These are phyloP conservation scores for Plecotus auritus DNA, from an alignment of 2,113 vertebrate genomes.

Conservation along the genomic window DNA sequence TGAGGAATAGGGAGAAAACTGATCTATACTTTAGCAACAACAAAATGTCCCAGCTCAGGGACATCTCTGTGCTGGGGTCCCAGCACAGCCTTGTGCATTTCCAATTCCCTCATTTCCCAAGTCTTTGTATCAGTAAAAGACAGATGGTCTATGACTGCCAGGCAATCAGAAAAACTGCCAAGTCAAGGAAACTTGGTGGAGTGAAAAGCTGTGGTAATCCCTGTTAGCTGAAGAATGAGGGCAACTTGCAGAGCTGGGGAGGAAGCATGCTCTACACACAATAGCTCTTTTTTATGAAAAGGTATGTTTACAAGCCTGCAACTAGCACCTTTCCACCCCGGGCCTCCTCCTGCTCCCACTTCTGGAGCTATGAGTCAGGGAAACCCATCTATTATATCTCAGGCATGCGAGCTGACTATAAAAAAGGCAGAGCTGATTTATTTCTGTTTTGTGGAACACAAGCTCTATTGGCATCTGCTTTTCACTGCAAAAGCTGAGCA, in stretches of 20 bases:
- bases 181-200: constrained; percentile 48
- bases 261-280: background rate
- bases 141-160: background rate
- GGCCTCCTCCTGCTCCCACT: background rate
- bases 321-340: background rate
- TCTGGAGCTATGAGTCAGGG: constrained; percentile 39
- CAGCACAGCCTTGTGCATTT: background rate
- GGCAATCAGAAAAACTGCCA: constrained; percentile 53
- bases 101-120: background rate
- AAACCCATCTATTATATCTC: constrained; percentile 9
- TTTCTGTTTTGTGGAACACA: background rate
- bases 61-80: background rate
- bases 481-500: background rate
- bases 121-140: constrained; percentile 36
- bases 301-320: constrained; percentile 41
- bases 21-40: background rate
- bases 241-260: rapidly evolving
- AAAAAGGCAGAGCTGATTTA: constrained; percentile 51
- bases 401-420: background rate
- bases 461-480: constrained; percentile 16
- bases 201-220: constrained; percentile 46
- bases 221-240: constrained; percentile 46
- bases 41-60: constrained; percentile 20
- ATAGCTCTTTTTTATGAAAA: constrained; percentile 39
- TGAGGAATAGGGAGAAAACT: background rate